Evolutionary conservation across 2,113 vertebrate species (phyloP), one percentile per base, ranked within the genome.

Genomic region (Lagopus muta): DNA sequence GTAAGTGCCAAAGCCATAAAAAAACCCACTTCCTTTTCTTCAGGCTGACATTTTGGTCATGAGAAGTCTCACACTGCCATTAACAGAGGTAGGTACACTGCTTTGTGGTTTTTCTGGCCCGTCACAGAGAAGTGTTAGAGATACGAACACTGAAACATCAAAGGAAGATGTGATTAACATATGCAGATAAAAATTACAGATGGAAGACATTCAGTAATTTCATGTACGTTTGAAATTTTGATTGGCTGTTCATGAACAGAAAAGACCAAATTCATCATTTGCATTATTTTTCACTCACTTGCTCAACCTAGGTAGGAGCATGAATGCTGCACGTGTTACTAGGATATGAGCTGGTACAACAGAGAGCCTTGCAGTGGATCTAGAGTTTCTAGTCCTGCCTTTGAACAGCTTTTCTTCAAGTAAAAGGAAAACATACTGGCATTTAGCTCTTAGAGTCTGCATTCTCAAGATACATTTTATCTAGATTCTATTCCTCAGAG

Each of bases 401-500:
- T 86, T 50, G 62, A 70, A 77, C 52, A 71, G 13, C 34, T 82
- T 67, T 72, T 5, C 2, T 1, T 78, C 62, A 81, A 80, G 64
- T 77, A 88, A 82, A 60, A 42, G 6, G 17, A 45, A 62, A 88
- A 88, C 8, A 4, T 72, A 20, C 14, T 50, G 61, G 48, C 17
- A 40, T 86, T 93, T 93, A 42, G 4, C 17, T 94, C 48, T 96
- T 20, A 18, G 64, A 60, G 57, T 95, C 94, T 81, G 40, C 72
- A 86, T 86, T 97, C 78, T 82, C 69, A 96, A 73, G 66, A 38
- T 87, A 84, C 13, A 72, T 86, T 90, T 88, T 94, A 69, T 88
- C 43, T 92, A 47, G 58, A 96, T 92, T 96, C 48, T 92, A 67
- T 94, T 96, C 87, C 94, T 66, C 72, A 90, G 71, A 58, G 43